phyloP scores from a whole-genome alignment of 1,140 invertebrate species.

The Lepidurus couesii region DNA sequence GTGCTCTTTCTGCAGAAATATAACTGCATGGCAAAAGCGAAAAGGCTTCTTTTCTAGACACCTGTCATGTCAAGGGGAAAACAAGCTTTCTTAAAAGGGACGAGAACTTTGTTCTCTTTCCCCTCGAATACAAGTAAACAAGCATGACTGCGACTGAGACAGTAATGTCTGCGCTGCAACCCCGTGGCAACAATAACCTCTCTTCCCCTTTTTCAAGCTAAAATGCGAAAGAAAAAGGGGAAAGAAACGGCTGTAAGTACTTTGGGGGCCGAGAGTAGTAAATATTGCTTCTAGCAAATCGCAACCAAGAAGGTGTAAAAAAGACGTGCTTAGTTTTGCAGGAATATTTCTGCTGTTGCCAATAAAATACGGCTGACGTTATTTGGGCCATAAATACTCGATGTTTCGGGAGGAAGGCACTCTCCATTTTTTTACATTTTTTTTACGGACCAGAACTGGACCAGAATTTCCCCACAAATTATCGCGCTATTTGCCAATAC shows the following conservation, averaged over 20 bases:
- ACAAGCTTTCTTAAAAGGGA: slow-evolving; percentile 1
- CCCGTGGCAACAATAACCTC: slow-evolving; percentile 10
- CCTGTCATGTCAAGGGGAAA: slow-evolving; percentile 14
- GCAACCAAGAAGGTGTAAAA: neutral
- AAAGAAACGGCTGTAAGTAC: neutral
- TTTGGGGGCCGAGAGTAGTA: neutral
- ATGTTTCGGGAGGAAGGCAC: neutral
- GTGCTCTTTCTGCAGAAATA: neutral
- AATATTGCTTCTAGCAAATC: slow-evolving; percentile 4
- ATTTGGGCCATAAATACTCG: neutral
- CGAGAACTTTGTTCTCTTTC: neutral
- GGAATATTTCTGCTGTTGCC: neutral
- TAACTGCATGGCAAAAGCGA: neutral
- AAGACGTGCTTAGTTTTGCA: neutral
- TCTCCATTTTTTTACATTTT: neutral
- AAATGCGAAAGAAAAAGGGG: neutral
- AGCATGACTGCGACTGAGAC: neutral
- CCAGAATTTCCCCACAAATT: neutral
- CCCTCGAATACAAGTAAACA: neutral
- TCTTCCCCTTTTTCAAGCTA: neutral
- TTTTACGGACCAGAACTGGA: neutral
- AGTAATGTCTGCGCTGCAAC: neutral
- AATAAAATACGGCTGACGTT: neutral
- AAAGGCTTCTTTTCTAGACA: neutral
- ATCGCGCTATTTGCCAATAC: neutral